Percentiles rank a stretch among this genome's conserved stretches.
Conservation (phyloP, 2,113 vertebrate genomes). For the Ciconia boyciana region DNA sequence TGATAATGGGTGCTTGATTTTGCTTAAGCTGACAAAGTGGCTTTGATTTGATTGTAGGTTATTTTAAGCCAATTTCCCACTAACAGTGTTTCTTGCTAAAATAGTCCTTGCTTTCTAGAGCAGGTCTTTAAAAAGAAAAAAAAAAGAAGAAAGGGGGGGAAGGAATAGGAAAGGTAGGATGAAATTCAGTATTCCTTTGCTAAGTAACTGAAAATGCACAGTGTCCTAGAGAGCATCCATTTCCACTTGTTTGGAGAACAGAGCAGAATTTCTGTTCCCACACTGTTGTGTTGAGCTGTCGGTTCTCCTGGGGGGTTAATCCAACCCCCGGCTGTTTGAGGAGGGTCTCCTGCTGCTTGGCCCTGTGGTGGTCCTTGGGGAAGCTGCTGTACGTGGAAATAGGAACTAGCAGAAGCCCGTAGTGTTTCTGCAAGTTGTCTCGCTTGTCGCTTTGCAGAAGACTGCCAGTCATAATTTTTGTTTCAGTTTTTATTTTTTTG, state of each 20-base stretch:
- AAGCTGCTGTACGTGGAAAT: neutral
- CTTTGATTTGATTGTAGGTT: neutral
- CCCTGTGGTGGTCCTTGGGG: neutral
- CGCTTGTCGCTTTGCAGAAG: neutral
- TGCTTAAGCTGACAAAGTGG: neutral
- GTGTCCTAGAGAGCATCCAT: neutral
- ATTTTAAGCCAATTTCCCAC: neutral
- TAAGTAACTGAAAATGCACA: neutral
- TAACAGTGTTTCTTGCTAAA: neutral
- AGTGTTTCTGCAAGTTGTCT: neutral
- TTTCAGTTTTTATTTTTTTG: neutral
- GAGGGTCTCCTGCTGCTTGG: neutral
- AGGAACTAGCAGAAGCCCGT: neutral
- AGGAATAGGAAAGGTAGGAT: neutral
- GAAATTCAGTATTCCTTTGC: neutral
- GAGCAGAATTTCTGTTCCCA: neutral
- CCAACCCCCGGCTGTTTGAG: neutral
- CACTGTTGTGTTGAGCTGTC: accelerated
- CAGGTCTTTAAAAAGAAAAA: neutral
- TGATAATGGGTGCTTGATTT: neutral
- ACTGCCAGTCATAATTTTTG: neutral
- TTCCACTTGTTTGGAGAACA: neutral
- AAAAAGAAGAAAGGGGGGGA: accelerated
- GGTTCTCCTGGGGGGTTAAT: neutral
- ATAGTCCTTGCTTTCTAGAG: neutral